These are phyloP conservation scores for Drosophila ezoana DNA, from an alignment of 2,888 invertebrate genomes.

Conservation along the genomic window DNA sequence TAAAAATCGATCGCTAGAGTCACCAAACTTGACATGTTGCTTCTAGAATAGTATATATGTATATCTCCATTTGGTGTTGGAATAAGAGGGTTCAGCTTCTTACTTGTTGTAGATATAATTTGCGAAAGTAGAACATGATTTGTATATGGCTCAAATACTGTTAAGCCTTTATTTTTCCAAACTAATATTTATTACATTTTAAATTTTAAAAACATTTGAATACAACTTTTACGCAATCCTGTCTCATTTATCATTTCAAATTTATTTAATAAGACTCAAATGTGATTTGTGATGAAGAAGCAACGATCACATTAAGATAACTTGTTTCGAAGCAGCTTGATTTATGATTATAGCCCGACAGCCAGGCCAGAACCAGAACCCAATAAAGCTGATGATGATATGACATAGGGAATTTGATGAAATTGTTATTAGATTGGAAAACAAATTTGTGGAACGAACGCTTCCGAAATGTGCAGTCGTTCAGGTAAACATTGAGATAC, in stretches of 20 bases:
- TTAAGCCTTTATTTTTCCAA: too few relatives aligned
- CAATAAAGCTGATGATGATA: slow-evolving; percentile 15
- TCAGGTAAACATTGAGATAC: too few relatives aligned
- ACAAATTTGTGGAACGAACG: background rate
- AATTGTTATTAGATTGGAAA: slow-evolving; percentile 10
- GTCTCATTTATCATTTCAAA: slow-evolving; percentile 13
- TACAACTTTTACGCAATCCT: background rate
- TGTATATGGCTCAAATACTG: too few relatives aligned
- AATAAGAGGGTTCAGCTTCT: too few relatives aligned
- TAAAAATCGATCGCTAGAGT: too few relatives aligned
- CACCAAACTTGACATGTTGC: too few relatives aligned
- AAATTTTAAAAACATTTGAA: background rate
- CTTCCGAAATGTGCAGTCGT: too few relatives aligned
- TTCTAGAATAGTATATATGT: too few relatives aligned
- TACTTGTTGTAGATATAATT: too few relatives aligned
- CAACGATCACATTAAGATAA: slow-evolving; percentile 14
- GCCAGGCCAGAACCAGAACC: background rate
- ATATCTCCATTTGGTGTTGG: too few relatives aligned
- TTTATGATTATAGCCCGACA: slow-evolving; percentile 19
- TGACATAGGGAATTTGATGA: slow-evolving; percentile 9
- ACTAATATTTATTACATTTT: too few relatives aligned
- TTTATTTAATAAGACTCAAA: slow-evolving; percentile 15
- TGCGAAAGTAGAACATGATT: too few relatives aligned
- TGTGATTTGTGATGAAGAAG: slow-evolving; percentile 12
- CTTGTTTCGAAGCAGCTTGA: slow-evolving; percentile 32